Percentiles rank a stretch among this genome's conserved stretches.
These are phyloP conservation scores for Eutolmus rufibarbis DNA, from an alignment of 2,888 invertebrate species.

Conservation along the genomic window DNA sequence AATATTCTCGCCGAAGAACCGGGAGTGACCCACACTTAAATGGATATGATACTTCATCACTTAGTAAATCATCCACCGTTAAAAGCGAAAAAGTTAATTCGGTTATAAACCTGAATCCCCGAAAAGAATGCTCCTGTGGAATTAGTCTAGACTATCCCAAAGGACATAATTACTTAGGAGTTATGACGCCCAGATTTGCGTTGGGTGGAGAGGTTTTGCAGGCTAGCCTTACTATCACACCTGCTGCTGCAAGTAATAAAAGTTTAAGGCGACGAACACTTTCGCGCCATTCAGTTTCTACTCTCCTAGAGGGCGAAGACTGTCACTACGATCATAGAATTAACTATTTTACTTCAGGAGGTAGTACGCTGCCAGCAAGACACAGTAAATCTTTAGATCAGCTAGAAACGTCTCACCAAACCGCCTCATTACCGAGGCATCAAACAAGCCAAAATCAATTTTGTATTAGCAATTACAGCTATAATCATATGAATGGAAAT, in stretches of 20 bases:
- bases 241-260: slow-evolving; percentile 58
- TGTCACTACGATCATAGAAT: slow-evolving; percentile 48
- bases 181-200: slow-evolving; percentile 68
- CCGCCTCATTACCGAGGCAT: slow-evolving; percentile 46
- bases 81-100: slow-evolving; percentile 54
- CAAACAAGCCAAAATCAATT: slow-evolving; percentile 42
- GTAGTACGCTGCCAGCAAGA: slow-evolving; percentile 70
- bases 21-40: slow-evolving; percentile 68
- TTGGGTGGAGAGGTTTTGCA: slow-evolving; percentile 69
- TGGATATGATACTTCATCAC: slow-evolving; percentile 49
- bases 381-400: slow-evolving; percentile 87
- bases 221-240: slow-evolving; percentile 71
- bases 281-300: slow-evolving; percentile 70
- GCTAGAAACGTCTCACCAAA: slow-evolving; percentile 66
- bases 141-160: slow-evolving; percentile 55
- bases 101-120: slow-evolving; percentile 53
- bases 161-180: slow-evolving; percentile 55
- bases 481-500: not conserved
- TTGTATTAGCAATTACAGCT: not conserved
- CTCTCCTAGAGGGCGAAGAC: slow-evolving; percentile 61
- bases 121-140: slow-evolving; percentile 59
- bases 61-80: not conserved
- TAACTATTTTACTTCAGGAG: slow-evolving; percentile 51
- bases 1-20: slow-evolving; percentile 74
- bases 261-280: slow-evolving; percentile 58